Percentiles rank a stretch among this genome's conserved stretches.
phyloP scores from a whole-genome alignment of 2,113 vertebrate species.

The Mus spicilegus region DNA sequence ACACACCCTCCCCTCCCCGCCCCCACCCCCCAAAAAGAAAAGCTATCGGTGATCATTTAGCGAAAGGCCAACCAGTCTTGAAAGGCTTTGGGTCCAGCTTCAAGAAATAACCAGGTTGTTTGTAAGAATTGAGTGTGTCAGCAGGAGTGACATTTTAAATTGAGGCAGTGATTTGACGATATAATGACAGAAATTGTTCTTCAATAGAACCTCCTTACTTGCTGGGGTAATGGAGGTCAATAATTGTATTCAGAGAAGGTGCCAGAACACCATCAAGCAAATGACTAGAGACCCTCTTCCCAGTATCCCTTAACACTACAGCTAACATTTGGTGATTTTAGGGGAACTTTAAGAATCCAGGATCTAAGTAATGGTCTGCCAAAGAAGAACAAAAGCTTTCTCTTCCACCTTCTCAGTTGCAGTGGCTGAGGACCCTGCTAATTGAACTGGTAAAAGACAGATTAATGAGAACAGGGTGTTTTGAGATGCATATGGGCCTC shows the following conservation, averaged over 20 bases:
- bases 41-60: neutral
- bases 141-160: conserved; percentile 58
- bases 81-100: neutral
- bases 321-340: neutral
- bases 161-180: neutral
- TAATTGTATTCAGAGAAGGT: neutral
- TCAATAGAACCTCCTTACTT: neutral
- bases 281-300: neutral
- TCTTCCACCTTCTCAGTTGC: neutral
- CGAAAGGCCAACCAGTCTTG: neutral
- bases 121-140: neutral
- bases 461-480: neutral
- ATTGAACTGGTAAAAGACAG: neutral
- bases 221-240: conserved; percentile 1
- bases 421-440: neutral
- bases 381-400: neutral
- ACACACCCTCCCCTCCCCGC: neutral
- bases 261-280: neutral
- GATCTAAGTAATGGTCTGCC: neutral
- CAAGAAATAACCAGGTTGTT: neutral
- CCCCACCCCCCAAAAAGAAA: neutral
- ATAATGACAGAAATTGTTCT: conserved; percentile 28
- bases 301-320: neutral
- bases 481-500: neutral
- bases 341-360: neutral